A percentile compares a stretch with the other conserved stretches of the same genome.
These are phyloP conservation scores for Psylliodes chrysocephalus DNA, from an alignment of 2,888 invertebrate genomes.

Conservation along the genomic window DNA sequence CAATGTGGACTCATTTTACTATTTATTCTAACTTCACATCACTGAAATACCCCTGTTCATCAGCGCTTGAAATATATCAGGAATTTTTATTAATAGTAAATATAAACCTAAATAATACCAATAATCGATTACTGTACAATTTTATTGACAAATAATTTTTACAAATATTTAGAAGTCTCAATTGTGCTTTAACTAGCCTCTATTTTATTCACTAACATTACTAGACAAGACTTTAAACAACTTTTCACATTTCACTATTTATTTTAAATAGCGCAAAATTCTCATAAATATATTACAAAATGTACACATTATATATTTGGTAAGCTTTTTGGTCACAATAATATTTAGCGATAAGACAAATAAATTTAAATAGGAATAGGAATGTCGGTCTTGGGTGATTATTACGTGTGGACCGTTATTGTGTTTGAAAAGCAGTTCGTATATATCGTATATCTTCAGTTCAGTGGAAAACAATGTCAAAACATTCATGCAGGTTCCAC, in stretches of 20 bases:
- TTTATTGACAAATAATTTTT: slow-evolving; percentile 8
- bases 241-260: background rate
- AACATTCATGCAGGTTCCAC: slow-evolving; percentile 64
- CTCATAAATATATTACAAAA: slow-evolving; percentile 2
- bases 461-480: slow-evolving; percentile 66
- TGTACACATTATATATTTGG: slow-evolving; percentile 4
- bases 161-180: slow-evolving; percentile 13
- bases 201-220: background rate
- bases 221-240: background rate
- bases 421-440: background rate
- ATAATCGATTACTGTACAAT: background rate
- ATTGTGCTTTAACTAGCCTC: background rate
- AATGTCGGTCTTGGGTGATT: slow-evolving; percentile 2
- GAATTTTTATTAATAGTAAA: too few relatives aligned
- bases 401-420: background rate
- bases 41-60: too few relatives aligned
- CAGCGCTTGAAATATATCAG: too few relatives aligned
- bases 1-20: too few relatives aligned
- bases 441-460: background rate
- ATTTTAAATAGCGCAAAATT: background rate
- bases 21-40: too few relatives aligned
- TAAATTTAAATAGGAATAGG: background rate
- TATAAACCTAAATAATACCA: too few relatives aligned
- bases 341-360: background rate
- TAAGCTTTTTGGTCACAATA: slow-evolving; percentile 7